A percentile compares a stretch with the other conserved stretches of the same genome.
Evolutionary conservation across 1,140 invertebrate species (phyloP).

Genomic region (Scaptomyza montana): DNA sequence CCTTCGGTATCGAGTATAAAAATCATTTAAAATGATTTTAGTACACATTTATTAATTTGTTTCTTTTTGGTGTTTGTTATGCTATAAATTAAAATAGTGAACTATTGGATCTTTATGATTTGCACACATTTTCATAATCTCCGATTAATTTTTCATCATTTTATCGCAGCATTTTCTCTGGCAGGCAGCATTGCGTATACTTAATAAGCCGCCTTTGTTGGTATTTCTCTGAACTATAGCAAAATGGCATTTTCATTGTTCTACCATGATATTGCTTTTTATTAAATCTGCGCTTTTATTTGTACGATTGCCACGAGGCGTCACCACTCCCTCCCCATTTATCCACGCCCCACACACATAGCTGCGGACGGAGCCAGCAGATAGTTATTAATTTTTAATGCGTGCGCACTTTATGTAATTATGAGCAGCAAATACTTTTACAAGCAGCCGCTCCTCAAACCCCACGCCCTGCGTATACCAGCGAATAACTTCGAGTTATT

Average conservation of each 20-base stretch:
- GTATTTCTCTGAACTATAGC: conserved; percentile 23
- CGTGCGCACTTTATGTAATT: conserved; percentile 48
- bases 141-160: conserved; percentile 25
- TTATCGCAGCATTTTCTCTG: conserved; percentile 2
- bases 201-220: conserved; percentile 37
- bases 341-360: not conserved
- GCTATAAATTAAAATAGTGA: not conserved
- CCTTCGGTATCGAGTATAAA: too few relatives aligned
- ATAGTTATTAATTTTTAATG: conserved; percentile 56
- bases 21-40: not conserved
- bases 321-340: not conserved
- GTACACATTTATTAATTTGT: not conserved
- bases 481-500: conserved; percentile 28
- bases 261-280: conserved; percentile 40
- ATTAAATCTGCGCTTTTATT: conserved; percentile 47
- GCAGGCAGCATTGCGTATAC: conserved; percentile 20
- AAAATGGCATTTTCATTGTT: conserved; percentile 38
- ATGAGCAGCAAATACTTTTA: conserved; percentile 46
- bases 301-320: conserved; percentile 6
- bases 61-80: not conserved
- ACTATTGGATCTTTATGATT: conserved; percentile 1
- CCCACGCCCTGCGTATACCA: too few relatives aligned
- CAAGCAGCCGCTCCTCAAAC: not conserved
- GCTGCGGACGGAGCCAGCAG: conserved; percentile 17
- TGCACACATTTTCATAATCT: conserved; percentile 18